Evolutionary conservation across 2,113 vertebrate genomes (phyloP).

Genomic region (Rhizomys pruinosus): DNA sequence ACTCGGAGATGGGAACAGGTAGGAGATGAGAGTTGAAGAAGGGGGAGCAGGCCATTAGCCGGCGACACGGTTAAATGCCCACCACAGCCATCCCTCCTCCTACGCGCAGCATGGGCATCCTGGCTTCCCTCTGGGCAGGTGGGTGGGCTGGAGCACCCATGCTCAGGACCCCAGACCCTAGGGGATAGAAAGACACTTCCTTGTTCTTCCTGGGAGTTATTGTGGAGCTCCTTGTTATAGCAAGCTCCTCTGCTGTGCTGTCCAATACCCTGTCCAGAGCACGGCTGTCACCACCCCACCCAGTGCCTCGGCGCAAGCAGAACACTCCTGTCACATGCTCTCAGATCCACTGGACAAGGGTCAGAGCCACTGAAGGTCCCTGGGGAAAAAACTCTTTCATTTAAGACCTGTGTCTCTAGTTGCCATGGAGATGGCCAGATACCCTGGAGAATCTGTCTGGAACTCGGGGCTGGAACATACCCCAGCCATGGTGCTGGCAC

Average conservation of each 20-base stretch:
- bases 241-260: neutral
- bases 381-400: neutral
- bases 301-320: neutral
- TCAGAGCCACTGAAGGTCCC: rapidly evolving
- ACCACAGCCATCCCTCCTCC: too few relatives aligned
- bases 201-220: neutral
- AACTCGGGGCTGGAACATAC: neutral
- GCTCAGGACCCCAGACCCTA: neutral
- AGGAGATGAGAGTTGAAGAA: too few relatives aligned
- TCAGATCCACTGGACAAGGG: rapidly evolving
- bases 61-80: neutral
- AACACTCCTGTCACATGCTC: too few relatives aligned
- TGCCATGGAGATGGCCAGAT: neutral
- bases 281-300: too few relatives aligned
- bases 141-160: neutral
- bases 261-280: neutral
- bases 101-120: too few relatives aligned
- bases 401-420: neutral
- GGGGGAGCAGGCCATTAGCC: neutral
- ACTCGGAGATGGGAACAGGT: neutral
- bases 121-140: neutral
- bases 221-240: neutral
- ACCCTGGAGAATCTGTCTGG: neutral
- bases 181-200: neutral
- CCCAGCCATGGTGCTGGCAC: neutral